These are phyloP conservation scores for Glandiceps talaboti DNA, from an alignment of 53 echinoderm and acorn worm species.

Conservation along the genomic window DNA sequence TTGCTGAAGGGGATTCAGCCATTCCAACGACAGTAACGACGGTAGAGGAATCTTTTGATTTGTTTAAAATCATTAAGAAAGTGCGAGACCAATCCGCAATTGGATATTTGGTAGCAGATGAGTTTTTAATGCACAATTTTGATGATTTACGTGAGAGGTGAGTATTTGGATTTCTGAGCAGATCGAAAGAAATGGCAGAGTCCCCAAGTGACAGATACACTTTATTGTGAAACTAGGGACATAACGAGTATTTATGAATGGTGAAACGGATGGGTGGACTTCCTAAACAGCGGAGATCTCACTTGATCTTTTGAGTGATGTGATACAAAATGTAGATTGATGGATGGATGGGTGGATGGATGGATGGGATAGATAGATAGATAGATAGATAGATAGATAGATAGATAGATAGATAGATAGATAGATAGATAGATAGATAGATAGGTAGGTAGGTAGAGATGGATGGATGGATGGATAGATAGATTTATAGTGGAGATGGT, in stretches of 20 bases:
- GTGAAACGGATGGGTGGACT: too few species aligned
- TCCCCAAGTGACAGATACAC: too few species aligned
- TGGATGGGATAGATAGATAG: not conserved
- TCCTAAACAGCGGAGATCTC: too few species aligned
- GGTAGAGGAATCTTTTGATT: not conserved
- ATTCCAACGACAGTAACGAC: not conserved
- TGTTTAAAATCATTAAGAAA: not conserved
- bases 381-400: not conserved
- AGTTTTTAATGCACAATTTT: not conserved
- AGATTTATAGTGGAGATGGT: too few species aligned
- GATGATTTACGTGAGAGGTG: not conserved
- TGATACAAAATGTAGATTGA: too few species aligned
- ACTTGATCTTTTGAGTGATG: too few species aligned
- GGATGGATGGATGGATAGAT: too few species aligned
- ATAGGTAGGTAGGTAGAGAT: not conserved
- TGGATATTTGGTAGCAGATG: not conserved
- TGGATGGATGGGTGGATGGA: too few species aligned
- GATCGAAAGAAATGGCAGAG: too few species aligned
- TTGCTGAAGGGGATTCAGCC: not conserved
- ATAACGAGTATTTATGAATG: too few species aligned
- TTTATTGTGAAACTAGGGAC: too few species aligned
- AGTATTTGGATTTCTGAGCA: too few species aligned
- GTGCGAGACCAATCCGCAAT: not conserved
- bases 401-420: not conserved
- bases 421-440: not conserved